A percentile compares a stretch with the other conserved stretches of the same genome.
Conservation (phyloP, 2,113 vertebrate species). For the Neotoma lepida region DNA sequence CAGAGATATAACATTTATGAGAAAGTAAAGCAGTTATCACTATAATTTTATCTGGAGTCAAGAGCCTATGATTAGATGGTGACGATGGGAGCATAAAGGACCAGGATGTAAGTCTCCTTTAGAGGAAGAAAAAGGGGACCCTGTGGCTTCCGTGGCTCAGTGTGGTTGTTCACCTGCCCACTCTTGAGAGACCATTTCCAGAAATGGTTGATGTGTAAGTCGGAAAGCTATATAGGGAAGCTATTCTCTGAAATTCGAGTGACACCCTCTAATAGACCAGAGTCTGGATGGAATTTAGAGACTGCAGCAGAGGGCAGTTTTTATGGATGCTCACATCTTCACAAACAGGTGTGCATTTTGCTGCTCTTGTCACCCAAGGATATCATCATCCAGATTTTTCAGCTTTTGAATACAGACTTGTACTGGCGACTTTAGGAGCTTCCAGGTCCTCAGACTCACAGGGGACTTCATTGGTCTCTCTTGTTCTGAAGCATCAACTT, state of each 20-base stretch:
- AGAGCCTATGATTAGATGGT: neutral
- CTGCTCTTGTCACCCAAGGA: neutral
- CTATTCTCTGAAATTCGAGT: neutral
- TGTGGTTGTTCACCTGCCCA: neutral
- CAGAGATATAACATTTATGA: neutral
- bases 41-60: neutral
- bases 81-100: neutral
- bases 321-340: no score
- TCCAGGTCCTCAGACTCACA: neutral
- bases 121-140: neutral
- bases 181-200: no score
- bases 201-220: neutral
- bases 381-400: neutral
- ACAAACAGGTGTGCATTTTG: fast-evolving
- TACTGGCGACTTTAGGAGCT: neutral
- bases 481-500: neutral
- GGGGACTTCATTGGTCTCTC: neutral
- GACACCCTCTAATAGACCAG: neutral
- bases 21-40: neutral
- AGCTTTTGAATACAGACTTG: neutral
- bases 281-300: neutral
- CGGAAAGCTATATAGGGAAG: neutral
- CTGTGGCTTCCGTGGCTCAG: neutral
- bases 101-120: neutral
- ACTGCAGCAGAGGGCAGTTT: no score